Base-by-base conservation (phyloP, 92 coral and sea anemone species). In the Porites divaricata region DNA sequence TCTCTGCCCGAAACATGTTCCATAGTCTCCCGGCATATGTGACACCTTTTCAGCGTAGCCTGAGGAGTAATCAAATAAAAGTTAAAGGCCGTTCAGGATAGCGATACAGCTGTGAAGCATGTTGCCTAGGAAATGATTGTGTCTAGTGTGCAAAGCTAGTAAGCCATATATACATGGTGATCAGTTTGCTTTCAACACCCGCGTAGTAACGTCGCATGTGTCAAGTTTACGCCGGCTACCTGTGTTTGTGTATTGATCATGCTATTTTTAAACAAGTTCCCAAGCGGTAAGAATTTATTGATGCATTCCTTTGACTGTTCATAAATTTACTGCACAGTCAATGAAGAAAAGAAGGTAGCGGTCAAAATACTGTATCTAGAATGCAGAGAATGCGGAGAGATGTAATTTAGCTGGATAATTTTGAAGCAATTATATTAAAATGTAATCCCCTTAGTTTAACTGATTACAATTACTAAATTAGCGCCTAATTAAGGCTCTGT, bases 401-500 rank as follows among this genome's bases (percentile, higher is more conserved):
- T 76, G 61, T 59, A 53, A 52, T 52, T 74, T 52, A 45, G 68
- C 17, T 15, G 35, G 56, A 76, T 28, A 35, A 23, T 58, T 58
- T 58, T 28, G 17, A 50, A 2, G 62, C 13, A 50, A 73, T 73
- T 50, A 73, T 22, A 19, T 41, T 72, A 19, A 51, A 53, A 72
- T 49, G 24, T 62, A 73, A 20, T 72, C 51, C 19, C 11, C 13
- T 70, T 16, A 64, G 28, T 20, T 15, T 70, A 70, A 41, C 45
- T 35, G n/a, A 19, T 49, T n/a, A n/a, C n/a, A 72, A 9, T 72
- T 49, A 49, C 51, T 62, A 72, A 72, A 72, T 72, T 50, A 20
- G 12, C 61, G 35, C 59, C 35, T 50, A 22, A 72, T 51, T 50
- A 22, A 23, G 61, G 17, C 25, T 53, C 10, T 22, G 7, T n/a